Conservation (phyloP, 2,113 vertebrate genomes). For the Balaeniceps rex region DNA sequence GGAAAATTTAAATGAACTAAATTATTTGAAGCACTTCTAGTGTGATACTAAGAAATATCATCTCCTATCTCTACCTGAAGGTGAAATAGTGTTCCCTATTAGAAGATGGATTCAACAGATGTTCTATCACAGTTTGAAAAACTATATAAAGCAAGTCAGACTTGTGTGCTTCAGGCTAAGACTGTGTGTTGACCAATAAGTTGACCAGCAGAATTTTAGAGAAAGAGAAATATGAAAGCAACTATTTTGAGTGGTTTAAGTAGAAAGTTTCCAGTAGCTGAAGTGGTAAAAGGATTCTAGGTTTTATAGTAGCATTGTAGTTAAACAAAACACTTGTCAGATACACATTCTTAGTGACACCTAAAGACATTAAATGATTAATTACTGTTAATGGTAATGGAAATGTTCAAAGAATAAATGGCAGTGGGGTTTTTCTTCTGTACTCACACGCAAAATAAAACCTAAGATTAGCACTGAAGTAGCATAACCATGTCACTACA, state of each 20-base stretch:
- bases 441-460: neutral
- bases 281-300: neutral
- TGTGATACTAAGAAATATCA: neutral
- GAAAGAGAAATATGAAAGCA: neutral
- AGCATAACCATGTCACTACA: neutral
- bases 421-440: neutral
- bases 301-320: neutral
- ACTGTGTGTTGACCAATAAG: neutral
- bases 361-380: neutral
- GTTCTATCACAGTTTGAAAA: neutral
- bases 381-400: neutral
- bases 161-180: neutral
- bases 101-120: neutral
- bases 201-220: neutral
- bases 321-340: neutral
- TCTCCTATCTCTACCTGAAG: neutral
- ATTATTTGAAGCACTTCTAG: neutral
- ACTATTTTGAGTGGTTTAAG: neutral
- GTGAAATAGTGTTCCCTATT: neutral
- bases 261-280: neutral
- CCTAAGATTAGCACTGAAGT: neutral
- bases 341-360: neutral
- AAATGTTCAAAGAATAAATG: neutral
- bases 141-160: neutral
- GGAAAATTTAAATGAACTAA: neutral